Conservation (phyloP, 1,140 invertebrate species). For the Nasonia longicornis region DNA sequence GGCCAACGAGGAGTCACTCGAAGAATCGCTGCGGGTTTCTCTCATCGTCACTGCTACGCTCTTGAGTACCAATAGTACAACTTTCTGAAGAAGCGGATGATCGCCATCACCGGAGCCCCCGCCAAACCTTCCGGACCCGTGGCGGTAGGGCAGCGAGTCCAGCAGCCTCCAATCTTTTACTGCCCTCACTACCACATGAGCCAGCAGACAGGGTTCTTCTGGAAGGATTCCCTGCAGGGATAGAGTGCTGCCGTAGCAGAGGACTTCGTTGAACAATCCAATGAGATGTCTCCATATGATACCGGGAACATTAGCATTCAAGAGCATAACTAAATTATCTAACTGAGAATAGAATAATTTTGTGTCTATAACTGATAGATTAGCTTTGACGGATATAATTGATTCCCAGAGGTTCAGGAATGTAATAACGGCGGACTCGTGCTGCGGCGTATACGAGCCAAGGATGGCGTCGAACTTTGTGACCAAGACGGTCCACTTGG, state of each 20-base stretch:
- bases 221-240: constrained; percentile 87
- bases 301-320: constrained; percentile 80
- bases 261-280: constrained; percentile 86
- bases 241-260: constrained; percentile 90
- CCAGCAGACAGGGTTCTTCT: constrained; percentile 87
- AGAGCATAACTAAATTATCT: constrained; percentile 81
- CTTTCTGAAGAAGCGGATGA: constrained; percentile 82
- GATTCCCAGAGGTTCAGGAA: constrained; percentile 89
- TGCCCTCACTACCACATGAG: constrained; percentile 83
- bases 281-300: constrained; percentile 87
- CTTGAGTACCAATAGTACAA: constrained; percentile 86
- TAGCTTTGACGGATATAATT: constrained; percentile 91
- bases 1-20: constrained; percentile 83
- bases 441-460: constrained; percentile 64
- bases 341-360: constrained; percentile 89
- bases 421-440: constrained; percentile 75
- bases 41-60: constrained; percentile 91
- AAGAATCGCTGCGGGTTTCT: constrained; percentile 87
- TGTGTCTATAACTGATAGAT: constrained; percentile 88
- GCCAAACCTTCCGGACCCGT: constrained; percentile 70
- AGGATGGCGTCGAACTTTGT: constrained; percentile 71
- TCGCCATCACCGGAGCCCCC: constrained; percentile 72
- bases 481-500: constrained; percentile 84
- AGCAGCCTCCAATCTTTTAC: constrained; percentile 86
- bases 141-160: constrained; percentile 75